These are phyloP conservation scores for Liolophura sinensis DNA, from an alignment of 1,140 invertebrate genomes.

Conservation along the genomic window DNA sequence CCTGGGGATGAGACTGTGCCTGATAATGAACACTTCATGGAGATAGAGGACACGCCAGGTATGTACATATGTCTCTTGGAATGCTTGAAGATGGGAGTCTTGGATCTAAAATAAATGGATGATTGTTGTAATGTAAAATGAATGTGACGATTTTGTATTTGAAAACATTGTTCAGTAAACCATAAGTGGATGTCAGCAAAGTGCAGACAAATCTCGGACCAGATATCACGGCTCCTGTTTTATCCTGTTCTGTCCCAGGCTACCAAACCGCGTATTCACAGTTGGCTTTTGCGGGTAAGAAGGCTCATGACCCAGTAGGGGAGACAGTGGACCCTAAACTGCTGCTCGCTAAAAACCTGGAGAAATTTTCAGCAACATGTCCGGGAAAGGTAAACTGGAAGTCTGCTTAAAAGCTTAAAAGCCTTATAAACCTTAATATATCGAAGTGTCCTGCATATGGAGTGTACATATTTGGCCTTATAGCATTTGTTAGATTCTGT, in stretches of 20 bases:
- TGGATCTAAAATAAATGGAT: no score
- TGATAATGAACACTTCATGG: conserved; percentile 84
- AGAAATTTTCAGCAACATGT: conserved; percentile 65
- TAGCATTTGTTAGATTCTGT: no score
- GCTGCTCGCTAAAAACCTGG: conserved; percentile 73
- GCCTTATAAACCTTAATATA: no score
- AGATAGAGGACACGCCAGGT: conserved; percentile 77
- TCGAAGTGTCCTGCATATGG: no score
- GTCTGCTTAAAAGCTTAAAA: no score
- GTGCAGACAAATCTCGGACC: background rate
- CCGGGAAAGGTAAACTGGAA: conserved; percentile 66
- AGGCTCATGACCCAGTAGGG: conserved; percentile 72
- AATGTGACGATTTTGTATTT: no score
- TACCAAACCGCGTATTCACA: conserved; percentile 91
- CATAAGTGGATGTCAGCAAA: background rate
- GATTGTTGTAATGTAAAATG: no score
- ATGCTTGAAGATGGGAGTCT: conserved; percentile 79
- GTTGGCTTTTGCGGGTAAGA: conserved; percentile 79
- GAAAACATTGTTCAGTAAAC: background rate
- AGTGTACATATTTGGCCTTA: no score
- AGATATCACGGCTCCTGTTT: background rate
- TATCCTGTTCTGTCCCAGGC: conserved; percentile 57
- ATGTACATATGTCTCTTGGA: conserved; percentile 61
- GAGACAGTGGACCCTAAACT: conserved; percentile 70
- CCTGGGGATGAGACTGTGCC: conserved; percentile 78